Base-by-base conservation (phyloP, 2,113 vertebrate genomes). In the Oryzias curvinotus region DNA sequence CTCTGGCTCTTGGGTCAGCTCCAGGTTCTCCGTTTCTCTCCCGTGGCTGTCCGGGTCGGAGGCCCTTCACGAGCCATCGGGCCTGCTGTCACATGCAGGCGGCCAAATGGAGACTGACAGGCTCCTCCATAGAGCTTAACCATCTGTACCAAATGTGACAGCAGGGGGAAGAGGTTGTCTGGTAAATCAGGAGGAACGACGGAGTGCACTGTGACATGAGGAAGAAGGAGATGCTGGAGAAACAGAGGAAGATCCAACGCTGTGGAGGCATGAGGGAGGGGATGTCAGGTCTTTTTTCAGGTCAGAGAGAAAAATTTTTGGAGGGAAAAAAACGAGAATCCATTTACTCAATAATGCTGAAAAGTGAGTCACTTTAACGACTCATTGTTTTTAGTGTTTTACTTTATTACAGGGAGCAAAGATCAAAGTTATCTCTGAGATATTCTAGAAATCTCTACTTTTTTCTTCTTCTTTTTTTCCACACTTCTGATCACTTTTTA, bases 81-180 rank as follows among this genome's bases (percentile, higher is more conserved):
- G 77, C 81, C 85, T 12, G 87, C 92, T 94, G 94, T 95, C 95
- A 94, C 73, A 68, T 84, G 50, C 76, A 46, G 63, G 80, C 18
- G 73, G 87, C 58, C 87, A 92, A 92, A 95, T 94, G 76, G 74
- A 88, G 91, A 92, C 83, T 95, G 94, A 95, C 93, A 94, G 92
- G 90, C 91, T 89, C 71, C 92, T 94, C 91, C 79, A 77, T 88
- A 86, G 89, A 92, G 92, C 87, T 88, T 93, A 94, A 93, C 93
- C 93, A 93, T 93, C 93, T 94, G 94, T 92, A 92, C 90, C 89
- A 92, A 94, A 94, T 92, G 90, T 93, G 94, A 93, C 94, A 94
- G 93, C 89, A 91, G 92, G 91, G 91, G 71, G 82, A 89, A 80
- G 77, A 82, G 84, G 84, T 88, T 78, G 88, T 84, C 84, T 87